phyloP scores from a whole-genome alignment of 2,113 vertebrate species.

The Coryphaenoides rupestris region DNA sequence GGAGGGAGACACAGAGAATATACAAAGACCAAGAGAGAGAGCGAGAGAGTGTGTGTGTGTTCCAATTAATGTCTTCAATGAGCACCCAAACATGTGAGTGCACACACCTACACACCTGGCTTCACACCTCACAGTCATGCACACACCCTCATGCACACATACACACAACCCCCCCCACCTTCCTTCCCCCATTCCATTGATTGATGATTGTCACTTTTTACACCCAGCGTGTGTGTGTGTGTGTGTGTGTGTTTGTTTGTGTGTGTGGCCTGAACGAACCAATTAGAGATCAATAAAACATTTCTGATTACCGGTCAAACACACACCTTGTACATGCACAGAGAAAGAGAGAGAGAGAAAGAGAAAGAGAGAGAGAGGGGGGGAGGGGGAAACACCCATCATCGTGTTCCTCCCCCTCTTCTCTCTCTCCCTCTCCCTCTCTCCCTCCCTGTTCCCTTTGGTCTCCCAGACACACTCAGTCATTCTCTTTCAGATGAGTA shows the following conservation, averaged over 20 bases:
- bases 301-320: too few relatives aligned
- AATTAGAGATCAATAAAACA: not conserved
- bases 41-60: not conserved
- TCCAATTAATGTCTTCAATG: not conserved
- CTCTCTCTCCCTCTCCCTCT: too few relatives aligned
- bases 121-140: not conserved
- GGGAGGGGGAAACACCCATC: not conserved
- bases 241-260: not conserved
- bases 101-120: conserved; percentile 1
- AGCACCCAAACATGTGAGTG: not conserved
- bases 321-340: too few relatives aligned
- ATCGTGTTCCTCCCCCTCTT: too few relatives aligned
- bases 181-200: conserved; percentile 41
- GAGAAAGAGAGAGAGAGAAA: too few relatives aligned
- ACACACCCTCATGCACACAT: not conserved
- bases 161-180: not conserved
- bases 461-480: not conserved
- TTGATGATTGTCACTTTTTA: conserved; percentile 19
- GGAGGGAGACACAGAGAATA: not conserved
- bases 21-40: not conserved
- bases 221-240: not conserved
- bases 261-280: not conserved
- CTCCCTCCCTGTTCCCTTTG: too few relatives aligned
- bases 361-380: too few relatives aligned
- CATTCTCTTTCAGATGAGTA: too few relatives aligned